phyloP scores from a whole-genome alignment of 2,113 vertebrate genomes.

The Taurulus bubalis region DNA sequence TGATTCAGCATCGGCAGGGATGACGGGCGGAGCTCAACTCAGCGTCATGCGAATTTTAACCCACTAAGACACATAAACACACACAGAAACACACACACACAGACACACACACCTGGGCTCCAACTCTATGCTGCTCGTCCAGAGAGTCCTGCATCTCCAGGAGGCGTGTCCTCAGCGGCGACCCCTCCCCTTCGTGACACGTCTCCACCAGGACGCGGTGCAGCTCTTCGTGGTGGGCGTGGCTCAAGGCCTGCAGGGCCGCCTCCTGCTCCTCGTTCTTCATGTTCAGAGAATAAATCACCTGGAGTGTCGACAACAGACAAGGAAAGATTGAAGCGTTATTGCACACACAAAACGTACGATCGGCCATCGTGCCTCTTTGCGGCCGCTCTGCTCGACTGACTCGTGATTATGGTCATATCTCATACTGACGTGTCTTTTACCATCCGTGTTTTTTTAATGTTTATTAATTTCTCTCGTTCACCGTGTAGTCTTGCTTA shows the following conservation, averaged over 20 bases:
- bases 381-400: neutral
- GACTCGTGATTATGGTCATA: neutral
- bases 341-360: neutral
- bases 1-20: too few species aligned
- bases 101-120: conserved; percentile 81
- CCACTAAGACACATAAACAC: conserved; percentile 31
- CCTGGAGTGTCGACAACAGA: conserved; percentile 77
- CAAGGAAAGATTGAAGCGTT: neutral
- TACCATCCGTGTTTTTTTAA: too few species aligned
- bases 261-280: conserved; percentile 94
- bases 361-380: neutral
- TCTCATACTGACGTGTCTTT: neutral
- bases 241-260: conserved; percentile 86
- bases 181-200: conserved; percentile 83
- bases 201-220: conserved; percentile 87
- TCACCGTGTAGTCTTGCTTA: neutral
- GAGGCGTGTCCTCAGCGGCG: conserved; percentile 86
- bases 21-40: too few species aligned
- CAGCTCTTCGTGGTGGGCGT: conserved; percentile 89
- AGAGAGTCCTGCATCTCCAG: conserved; percentile 89
- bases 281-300: conserved; percentile 94
- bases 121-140: conserved; percentile 88
- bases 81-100: conserved; percentile 1
- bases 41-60: too few species aligned
- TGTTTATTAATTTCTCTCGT: neutral